Evolutionary conservation across 2,797 vertebrate species (phyloP), one percentile per base, ranked within the genome.

Genomic region (Gambusia yucatana): DNA sequence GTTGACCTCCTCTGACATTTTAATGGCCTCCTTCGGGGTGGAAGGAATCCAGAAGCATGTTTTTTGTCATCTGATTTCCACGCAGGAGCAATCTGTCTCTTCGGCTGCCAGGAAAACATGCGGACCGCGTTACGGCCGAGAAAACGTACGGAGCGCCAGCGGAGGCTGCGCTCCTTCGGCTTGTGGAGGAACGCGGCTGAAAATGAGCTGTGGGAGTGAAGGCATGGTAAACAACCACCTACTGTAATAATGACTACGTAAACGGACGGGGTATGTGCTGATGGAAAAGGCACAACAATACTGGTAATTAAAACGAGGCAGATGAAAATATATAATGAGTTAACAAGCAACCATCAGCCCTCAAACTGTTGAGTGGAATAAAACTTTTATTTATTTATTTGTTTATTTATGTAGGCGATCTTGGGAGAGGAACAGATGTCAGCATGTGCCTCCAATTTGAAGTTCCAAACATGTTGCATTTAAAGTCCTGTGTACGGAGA

Each of bases 161-260:
- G 65, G 87, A 86, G 83, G 80, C 82, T 1, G 5, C 76, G 84
- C 80, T 25, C 47, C 81, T 28, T 50, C 83, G 57, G 77, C 82
- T 85, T 73, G 75, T 41, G 63, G 77, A 77, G 76, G 75, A 86
- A 86, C 43, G 82, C 79, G 8, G 71, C 77, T 71, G 76, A 82
- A 87, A 73, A 82, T 81, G 87, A 90, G 83, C 85, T 80, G 88
- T 74, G 72, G 88, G 82, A 36, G 86, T 36, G 83, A n/a, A 77
- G 67, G 83, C 75, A 73, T 81, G 1, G 57, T 82, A 90, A 84
- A 84, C 86, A 88, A 73, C 73, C 85, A 76, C 70, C 82, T 72
- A 55, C 82, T 81, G 55, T 59, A 69, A 22, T 44, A 75, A 50
- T 77, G 82, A 82, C 81, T 3, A 50, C 0, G 30, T 76, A 84